These are phyloP conservation scores for Microtus pennsylvanicus DNA, from an alignment of 2,113 vertebrate species.

Conservation along the genomic window DNA sequence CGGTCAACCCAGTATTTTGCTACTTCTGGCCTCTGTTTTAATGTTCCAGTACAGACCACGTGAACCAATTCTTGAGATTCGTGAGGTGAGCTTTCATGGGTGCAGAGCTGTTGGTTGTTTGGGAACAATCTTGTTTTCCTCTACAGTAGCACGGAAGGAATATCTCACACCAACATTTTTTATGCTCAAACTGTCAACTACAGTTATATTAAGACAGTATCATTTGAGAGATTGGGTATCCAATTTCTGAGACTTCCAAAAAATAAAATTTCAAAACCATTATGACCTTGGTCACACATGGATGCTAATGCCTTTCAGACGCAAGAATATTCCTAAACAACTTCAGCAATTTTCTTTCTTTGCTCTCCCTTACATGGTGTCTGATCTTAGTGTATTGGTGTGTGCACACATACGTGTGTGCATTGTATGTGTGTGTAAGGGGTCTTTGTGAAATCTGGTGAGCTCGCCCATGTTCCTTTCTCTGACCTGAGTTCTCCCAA, in stretches of 20 bases:
- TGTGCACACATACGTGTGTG: not conserved
- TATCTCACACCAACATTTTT: not conserved
- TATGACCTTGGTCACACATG: not conserved
- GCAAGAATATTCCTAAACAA: not conserved
- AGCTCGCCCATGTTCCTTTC: not conserved
- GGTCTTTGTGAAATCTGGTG: not conserved
- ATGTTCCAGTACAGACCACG: not conserved
- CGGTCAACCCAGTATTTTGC: slow-evolving; percentile 38
- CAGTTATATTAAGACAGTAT: not conserved
- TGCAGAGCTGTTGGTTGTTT: not conserved
- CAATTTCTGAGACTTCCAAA: not conserved
- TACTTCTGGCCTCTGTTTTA: not conserved
- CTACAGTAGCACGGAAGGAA: not conserved
- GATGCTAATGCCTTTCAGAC: not conserved
- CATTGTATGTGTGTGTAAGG: too few species aligned
- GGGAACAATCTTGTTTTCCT: not conserved
- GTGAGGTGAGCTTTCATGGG: slow-evolving; percentile 24
- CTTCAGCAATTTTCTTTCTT: not conserved
- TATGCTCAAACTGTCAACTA: not conserved
- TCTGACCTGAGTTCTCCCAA: not conserved
- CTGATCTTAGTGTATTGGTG: not conserved
- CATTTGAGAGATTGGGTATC: not conserved
- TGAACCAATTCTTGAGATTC: not conserved
- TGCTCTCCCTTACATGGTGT: not conserved
- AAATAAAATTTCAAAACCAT: not conserved